These are phyloP conservation scores for Neolamprologus variostigma DNA, from an alignment of 2,113 vertebrate species.

Conservation along the genomic window DNA sequence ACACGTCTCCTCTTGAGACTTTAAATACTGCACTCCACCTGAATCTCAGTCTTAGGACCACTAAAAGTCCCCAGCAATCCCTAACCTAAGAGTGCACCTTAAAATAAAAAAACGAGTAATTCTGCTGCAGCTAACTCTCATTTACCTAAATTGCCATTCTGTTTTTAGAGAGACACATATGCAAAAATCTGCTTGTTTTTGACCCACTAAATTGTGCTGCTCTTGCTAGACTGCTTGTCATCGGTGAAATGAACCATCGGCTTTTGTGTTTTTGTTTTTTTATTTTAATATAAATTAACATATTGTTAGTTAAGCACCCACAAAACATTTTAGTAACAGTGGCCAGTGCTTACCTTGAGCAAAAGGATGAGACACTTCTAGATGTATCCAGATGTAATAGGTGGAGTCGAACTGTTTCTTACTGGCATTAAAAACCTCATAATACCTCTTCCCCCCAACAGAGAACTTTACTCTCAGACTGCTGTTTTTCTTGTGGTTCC, in stretches of 20 bases:
- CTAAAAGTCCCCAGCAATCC: not conserved
- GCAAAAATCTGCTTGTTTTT: not conserved
- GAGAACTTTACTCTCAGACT: not conserved
- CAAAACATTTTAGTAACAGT: not conserved
- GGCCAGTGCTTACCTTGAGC: not conserved
- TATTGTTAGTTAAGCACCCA: not conserved
- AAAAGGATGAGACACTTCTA: not conserved
- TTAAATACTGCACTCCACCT: not conserved
- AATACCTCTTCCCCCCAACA: not conserved
- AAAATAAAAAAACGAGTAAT: not conserved
- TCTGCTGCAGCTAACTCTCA: not conserved
- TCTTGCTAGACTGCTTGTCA: not conserved
- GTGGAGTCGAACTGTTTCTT: not conserved
- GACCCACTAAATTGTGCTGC: not conserved
- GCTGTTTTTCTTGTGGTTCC: not conserved
- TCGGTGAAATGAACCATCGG: not conserved
- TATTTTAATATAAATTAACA: not conserved
- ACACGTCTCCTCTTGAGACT: not conserved
- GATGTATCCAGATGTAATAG: not conserved
- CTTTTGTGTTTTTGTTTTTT: not conserved
- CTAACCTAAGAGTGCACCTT: not conserved
- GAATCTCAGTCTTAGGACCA: not conserved
- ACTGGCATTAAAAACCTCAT: not conserved
- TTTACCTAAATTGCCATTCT: not conserved
- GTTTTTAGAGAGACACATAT: not conserved